Evolutionary conservation across 2,888 invertebrate species (phyloP), one percentile per base, ranked within the genome.

Genomic region (Aphidoletes aphidimyza): DNA sequence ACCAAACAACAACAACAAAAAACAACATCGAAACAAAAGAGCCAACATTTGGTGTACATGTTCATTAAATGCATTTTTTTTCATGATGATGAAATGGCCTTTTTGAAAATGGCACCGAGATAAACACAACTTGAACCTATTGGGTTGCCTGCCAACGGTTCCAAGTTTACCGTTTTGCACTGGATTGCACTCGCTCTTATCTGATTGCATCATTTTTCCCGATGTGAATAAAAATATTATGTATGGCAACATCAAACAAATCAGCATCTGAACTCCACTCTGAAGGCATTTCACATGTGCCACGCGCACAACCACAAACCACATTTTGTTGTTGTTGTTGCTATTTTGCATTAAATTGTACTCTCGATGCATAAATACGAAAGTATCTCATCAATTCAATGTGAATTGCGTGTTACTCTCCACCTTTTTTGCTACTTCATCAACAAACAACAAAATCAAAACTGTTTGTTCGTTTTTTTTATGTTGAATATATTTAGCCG

Each of bases 61-160:
- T 69, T 30, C 34, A 26, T 34, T 69, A 14, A 30, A 14, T 30
- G 14, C 14, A 42, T 42, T 30, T 69, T 30, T 69, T n/a, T 22
- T 34, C 22, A 47, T 30, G 30, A 69, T 69, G 69, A 69, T 30
- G 69, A 69, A 69, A 69, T 69, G 69, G 30, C 69, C 30, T 69
- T 69, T 69, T n/a, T n/a, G n/a, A n/a, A 69, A 69, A 69, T 69
- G 69, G 69, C 69, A 69, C 54, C 47, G 69, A 69, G 69, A 69
- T 69, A 69, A 69, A 69, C 22, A 54, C 30, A 69, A 69, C 5
- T 14, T 0, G 14, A 30, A 69, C 26, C 69, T 34, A 11, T 69
- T n/a, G n/a, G n/a, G n/a, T n/a, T n/a, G n/a, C n/a, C n/a, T n/a
- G n/a, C n/a, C n/a, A n/a, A n/a, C 17, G 26, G 0, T 54, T 49